Evolutionary conservation across 2,888 invertebrate species (phyloP).

Genomic region (Drosophila neonasuta): DNA sequence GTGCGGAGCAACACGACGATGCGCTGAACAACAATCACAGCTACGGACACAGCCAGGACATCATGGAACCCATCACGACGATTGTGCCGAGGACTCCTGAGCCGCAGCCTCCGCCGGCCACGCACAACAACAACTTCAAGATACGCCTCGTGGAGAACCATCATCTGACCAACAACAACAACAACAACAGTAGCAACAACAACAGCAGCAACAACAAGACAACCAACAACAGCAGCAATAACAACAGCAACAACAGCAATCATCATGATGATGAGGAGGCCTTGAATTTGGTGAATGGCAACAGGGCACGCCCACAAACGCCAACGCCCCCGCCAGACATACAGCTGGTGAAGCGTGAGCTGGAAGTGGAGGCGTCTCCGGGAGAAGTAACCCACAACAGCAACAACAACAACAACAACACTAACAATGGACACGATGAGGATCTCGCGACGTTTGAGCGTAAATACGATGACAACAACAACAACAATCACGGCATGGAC

Average conservation of each 20-base stretch:
- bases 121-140: slow-evolving; percentile 75
- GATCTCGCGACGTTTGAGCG: slow-evolving; percentile 62
- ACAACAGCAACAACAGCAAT: slow-evolving; percentile 22
- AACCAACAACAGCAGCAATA: slow-evolving; percentile 35
- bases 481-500: slow-evolving; percentile 67
- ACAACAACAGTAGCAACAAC: slow-evolving; percentile 51
- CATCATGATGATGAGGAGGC: slow-evolving; percentile 75
- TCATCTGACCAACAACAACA: slow-evolving; percentile 70
- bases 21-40: slow-evolving; percentile 64
- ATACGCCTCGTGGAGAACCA: slow-evolving; percentile 78
- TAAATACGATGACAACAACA: slow-evolving; percentile 75
- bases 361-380: slow-evolving; percentile 56
- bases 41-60: slow-evolving; percentile 57
- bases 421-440: slow-evolving; percentile 61
- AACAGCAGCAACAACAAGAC: slow-evolving; percentile 59
- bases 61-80: slow-evolving; percentile 60
- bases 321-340: slow-evolving; percentile 61
- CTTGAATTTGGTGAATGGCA: slow-evolving; percentile 78
- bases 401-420: slow-evolving; percentile 43
- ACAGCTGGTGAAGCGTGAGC: slow-evolving; percentile 65
- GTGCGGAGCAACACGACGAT: slow-evolving; percentile 67
- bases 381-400: slow-evolving; percentile 39
- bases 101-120: slow-evolving; percentile 56
- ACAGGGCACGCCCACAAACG: slow-evolving; percentile 54
- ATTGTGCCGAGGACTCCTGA: slow-evolving; percentile 65